Conservation (phyloP, 2,797 vertebrate species). For the Acrocephalus scirpaceus region DNA sequence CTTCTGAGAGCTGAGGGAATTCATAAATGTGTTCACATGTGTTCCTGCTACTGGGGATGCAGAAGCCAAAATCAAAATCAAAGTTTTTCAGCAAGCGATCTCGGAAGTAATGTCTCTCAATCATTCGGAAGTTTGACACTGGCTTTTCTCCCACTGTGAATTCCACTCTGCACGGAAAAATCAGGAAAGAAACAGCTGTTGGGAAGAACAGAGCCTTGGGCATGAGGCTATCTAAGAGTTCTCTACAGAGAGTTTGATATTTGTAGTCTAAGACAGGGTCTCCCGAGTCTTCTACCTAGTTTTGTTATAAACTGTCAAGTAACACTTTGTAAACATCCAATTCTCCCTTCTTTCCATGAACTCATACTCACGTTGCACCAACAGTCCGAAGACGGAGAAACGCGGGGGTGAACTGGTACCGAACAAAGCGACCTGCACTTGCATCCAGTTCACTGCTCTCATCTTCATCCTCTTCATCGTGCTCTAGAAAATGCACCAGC, state of each 20-base stretch:
- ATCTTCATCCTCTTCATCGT: constrained; percentile 80
- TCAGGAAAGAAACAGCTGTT: neutral
- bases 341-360: neutral
- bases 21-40: constrained; percentile 99
- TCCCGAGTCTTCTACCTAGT: neutral
- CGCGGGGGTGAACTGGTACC: constrained; percentile 97
- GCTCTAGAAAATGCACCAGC: constrained; percentile 71
- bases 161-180: constrained; percentile 86
- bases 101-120: constrained; percentile 97
- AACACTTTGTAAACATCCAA: neutral
- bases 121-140: constrained; percentile 96
- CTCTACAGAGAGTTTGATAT: neutral
- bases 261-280: neutral
- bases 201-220: neutral
- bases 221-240: neutral
- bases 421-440: constrained; percentile 93
- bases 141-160: constrained; percentile 96
- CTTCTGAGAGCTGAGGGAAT: constrained; percentile 96
- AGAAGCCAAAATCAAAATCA: constrained; percentile 98
- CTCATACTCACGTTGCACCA: constrained; percentile 90
- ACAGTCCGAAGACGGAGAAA: constrained; percentile 94
- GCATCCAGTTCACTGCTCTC: constrained; percentile 84
- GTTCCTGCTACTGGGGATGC: constrained; percentile 97
- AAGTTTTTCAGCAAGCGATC: constrained; percentile 97
- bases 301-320: neutral